phyloP scores from a whole-genome alignment of 2,113 vertebrate species.

The Orientallactaga bullata region DNA sequence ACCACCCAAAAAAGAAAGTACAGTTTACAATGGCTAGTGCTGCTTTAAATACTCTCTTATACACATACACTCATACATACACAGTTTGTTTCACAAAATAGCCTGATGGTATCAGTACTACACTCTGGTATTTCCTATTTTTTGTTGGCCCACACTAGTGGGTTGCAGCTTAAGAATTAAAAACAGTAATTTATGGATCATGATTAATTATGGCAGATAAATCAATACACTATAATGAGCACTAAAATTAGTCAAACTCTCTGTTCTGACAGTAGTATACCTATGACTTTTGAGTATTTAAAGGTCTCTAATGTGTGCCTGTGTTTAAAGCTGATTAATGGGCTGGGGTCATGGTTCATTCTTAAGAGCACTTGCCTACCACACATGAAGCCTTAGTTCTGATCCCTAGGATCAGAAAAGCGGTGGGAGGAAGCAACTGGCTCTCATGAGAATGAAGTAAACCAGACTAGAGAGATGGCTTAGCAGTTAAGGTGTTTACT shows the following conservation, averaged over 20 bases:
- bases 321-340: not conserved
- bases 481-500: too few species aligned
- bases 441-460: too few species aligned
- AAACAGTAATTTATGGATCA: not conserved
- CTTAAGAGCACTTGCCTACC: not conserved
- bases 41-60: not conserved
- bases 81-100: conserved; percentile 5
- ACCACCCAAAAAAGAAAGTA: not conserved
- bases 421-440: too few species aligned
- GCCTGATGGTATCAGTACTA: not conserved
- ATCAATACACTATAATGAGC: not conserved
- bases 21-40: not conserved
- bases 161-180: not conserved
- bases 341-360: not conserved
- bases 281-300: not conserved
- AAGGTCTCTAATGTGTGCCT: not conserved
- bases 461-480: too few species aligned
- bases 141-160: not conserved
- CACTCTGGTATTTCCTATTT: not conserved
- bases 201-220: not conserved
- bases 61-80: not conserved
- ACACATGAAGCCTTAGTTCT: not conserved
- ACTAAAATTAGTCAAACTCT: not conserved
- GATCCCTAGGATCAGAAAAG: too few species aligned
- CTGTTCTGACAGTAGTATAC: not conserved